Conservation (phyloP, 2,888 invertebrate genomes). For the Mystacides longicornis region DNA sequence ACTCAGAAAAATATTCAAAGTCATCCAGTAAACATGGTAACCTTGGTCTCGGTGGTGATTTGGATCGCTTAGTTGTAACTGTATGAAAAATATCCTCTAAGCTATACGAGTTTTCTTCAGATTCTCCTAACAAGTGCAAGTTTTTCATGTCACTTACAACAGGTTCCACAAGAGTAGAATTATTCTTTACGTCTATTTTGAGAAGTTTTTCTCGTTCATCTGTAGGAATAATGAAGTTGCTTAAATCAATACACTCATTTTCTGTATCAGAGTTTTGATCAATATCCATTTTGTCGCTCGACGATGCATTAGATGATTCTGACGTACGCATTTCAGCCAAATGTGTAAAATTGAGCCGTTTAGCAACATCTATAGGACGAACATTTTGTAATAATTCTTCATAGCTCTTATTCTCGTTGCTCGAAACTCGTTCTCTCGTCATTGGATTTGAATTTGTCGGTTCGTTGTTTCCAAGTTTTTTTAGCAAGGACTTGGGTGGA, state of each 20-base stretch:
- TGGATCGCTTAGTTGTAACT: too few species aligned
- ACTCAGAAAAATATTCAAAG: not conserved
- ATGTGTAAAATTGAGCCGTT: not conserved
- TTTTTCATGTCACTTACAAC: too few species aligned
- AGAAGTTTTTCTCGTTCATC: not conserved
- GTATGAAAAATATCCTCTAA: too few species aligned
- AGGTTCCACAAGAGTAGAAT: too few species aligned
- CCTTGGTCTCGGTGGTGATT: not conserved
- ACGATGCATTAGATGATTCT: not conserved
- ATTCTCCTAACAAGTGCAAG: too few species aligned
- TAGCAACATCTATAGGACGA: not conserved
- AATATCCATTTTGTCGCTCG: not conserved
- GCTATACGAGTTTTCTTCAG: too few species aligned
- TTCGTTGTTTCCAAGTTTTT: not conserved
- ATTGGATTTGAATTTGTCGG: not conserved
- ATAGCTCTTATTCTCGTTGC: not conserved
- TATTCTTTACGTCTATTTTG: not conserved
- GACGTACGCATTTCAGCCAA: not conserved
- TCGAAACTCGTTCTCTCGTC: too few species aligned
- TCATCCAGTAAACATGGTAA: not conserved
- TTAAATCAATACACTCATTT: not conserved
- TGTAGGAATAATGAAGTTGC: not conserved
- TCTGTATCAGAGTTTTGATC: not conserved
- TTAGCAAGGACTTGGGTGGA: not conserved
- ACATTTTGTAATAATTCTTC: not conserved